Percentiles rank a stretch among this genome's conserved stretches.
These are phyloP conservation scores for Trididemnum nubilum DNA, from an alignment of 23 tunicate genomes.

Conservation along the genomic window DNA sequence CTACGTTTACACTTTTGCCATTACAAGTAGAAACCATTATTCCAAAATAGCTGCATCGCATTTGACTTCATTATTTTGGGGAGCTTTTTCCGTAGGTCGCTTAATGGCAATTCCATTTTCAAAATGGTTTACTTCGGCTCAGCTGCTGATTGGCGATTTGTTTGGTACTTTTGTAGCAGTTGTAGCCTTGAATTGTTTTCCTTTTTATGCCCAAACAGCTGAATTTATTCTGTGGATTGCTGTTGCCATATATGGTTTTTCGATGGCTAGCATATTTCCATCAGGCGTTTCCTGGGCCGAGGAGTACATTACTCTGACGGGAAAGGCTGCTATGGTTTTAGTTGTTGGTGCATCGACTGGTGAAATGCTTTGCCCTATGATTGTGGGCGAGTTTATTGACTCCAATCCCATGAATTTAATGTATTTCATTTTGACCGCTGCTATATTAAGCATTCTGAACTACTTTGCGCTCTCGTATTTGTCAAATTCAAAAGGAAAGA, in stretches of 20 bases:
- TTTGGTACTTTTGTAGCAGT: conserved; percentile 53
- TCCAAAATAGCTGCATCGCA: conserved; percentile 52
- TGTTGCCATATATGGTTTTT: conserved; percentile 64
- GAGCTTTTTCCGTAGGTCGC: conserved; percentile 71
- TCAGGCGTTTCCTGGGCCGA: conserved; percentile 83
- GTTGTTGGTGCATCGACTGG: conserved; percentile 82
- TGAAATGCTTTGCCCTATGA: conserved; percentile 66
- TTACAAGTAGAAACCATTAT: conserved; percentile 45
- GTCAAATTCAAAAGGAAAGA: conserved; percentile 38
- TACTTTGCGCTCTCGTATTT: conserved; percentile 34
- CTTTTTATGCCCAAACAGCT: conserved; percentile 42
- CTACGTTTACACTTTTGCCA: conserved; percentile 67
- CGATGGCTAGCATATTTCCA: conserved; percentile 86
- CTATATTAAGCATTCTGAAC: conserved; percentile 22
- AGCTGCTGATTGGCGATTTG: conserved; percentile 38
- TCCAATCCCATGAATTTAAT: conserved; percentile 66
- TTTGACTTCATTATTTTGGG: conserved; percentile 72
- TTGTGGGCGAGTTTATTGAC: conserved; percentile 47
- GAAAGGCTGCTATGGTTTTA: conserved; percentile 67
- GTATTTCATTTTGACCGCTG: conserved; percentile 44
- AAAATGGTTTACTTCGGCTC: conserved; percentile 35
- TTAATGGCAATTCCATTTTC: conserved; percentile 60
- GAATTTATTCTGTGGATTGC: conserved; percentile 61
- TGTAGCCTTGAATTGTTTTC: conserved; percentile 48
- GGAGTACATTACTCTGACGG: conserved; percentile 71